Evolutionary conservation across 2,888 invertebrate species (phyloP).

Genomic region (Watsonalla binaria): DNA sequence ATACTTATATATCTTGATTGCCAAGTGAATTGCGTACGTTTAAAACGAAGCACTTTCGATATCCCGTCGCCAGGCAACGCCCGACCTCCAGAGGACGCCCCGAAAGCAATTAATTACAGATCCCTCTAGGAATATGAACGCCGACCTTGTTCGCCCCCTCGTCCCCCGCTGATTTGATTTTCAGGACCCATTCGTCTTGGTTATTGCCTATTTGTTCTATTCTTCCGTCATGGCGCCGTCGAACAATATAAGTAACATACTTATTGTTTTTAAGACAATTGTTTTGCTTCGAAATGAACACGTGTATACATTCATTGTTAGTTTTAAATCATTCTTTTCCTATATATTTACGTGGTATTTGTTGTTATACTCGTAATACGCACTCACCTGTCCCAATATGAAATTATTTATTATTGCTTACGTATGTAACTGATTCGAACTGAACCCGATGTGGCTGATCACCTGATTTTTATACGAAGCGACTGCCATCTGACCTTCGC

Average conservation of each 20-base stretch:
- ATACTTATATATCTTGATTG: too few species aligned
- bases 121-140: constrained; percentile 30
- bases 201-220: not conserved
- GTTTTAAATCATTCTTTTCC: not conserved
- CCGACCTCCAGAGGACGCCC: constrained; percentile 29
- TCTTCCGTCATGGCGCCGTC: not conserved
- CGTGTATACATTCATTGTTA: not conserved
- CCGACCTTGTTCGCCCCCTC: constrained; percentile 23
- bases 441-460: too few species aligned
- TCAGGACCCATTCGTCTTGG: constrained; percentile 4
- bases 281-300: not conserved
- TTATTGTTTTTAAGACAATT: not conserved
- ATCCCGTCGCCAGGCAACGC: constrained; percentile 19
- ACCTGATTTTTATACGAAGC: too few species aligned
- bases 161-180: constrained; percentile 27
- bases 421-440: too few species aligned
- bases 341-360: too few species aligned
- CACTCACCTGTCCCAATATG: too few species aligned
- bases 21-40: not conserved
- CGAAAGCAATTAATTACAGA: constrained; percentile 37
- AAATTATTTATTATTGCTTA: too few species aligned
- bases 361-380: too few species aligned
- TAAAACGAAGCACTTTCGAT: not conserved
- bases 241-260: not conserved
- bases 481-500: too few species aligned